These are phyloP conservation scores for Homarus gammarus DNA, from an alignment of 2,888 invertebrate species.

Conservation along the genomic window DNA sequence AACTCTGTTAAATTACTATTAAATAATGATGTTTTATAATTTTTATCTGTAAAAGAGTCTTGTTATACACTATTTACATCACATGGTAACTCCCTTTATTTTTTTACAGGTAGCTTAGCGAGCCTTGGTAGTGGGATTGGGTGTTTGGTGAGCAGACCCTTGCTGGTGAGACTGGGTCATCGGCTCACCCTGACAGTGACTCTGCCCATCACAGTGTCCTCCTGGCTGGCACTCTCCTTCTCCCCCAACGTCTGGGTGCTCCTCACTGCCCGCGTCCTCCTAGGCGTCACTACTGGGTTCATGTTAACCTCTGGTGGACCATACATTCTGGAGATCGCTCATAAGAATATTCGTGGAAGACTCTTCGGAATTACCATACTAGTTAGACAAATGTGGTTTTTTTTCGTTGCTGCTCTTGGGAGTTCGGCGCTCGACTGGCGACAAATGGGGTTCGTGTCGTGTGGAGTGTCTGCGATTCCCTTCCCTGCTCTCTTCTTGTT, in stretches of 20 bases:
- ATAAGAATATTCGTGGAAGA: conserved; percentile 43
- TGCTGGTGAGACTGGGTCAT: conserved; percentile 60
- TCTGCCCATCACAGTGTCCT: conserved; percentile 40
- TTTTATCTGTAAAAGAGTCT: no score
- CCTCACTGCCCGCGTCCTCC: conserved; percentile 9
- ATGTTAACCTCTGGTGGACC: conserved; percentile 1
- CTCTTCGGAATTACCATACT: conserved; percentile 40
- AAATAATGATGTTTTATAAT: background rate
- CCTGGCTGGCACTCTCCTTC: conserved; percentile 59
- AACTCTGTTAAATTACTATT: background rate
- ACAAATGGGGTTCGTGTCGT: conserved; percentile 41
- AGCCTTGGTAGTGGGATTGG: conserved; percentile 59
- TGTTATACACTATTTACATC: no score
- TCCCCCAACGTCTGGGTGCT: conserved; percentile 54
- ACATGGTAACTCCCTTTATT: background rate
- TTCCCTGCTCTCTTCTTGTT: conserved; percentile 41
- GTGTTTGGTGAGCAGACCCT: conserved; percentile 41
- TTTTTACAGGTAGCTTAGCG: conserved; percentile 61
- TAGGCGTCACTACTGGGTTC: conserved; percentile 44
- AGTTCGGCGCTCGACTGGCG: conserved; percentile 58
- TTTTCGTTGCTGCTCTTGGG: conserved; percentile 53
- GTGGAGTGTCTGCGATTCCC: conserved; percentile 56
- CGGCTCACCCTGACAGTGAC: conserved; percentile 35
- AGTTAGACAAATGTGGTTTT: conserved; percentile 33
- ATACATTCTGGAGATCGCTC: conserved; percentile 61